A percentile compares a stretch with the other conserved stretches of the same genome.
Conservation (phyloP, 1,140 invertebrate species). For the Zaprionus kolodkinae region DNA sequence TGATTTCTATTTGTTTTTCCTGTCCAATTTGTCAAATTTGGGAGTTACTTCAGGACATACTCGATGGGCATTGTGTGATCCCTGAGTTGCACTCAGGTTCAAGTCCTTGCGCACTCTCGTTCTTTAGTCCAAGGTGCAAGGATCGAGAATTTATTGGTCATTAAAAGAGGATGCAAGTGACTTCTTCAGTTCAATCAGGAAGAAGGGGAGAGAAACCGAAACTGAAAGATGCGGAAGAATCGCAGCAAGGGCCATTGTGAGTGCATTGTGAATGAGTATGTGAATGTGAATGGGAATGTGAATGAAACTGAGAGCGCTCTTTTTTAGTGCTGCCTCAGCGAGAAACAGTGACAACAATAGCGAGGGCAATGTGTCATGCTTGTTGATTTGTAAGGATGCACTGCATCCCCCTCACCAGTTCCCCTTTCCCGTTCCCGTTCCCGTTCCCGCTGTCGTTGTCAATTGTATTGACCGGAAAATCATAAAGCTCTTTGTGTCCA, state of each 20-base stretch:
- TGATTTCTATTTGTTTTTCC: neutral
- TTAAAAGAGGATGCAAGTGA: conserved; percentile 13
- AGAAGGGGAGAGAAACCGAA: neutral
- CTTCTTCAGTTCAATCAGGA: conserved; percentile 1
- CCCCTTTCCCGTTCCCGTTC: neutral
- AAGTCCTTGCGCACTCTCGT: neutral
- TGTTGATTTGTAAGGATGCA: conserved; percentile 81
- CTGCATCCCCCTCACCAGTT: conserved; percentile 28
- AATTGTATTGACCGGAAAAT: conserved; percentile 81
- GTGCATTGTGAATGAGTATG: conserved; percentile 22
- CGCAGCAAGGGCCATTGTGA: conserved; percentile 40
- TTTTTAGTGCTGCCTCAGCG: conserved; percentile 61
- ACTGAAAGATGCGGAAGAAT: conserved; percentile 11
- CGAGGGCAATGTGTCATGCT: conserved; percentile 72
- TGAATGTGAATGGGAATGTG: neutral
- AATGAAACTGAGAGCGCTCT: conserved; percentile 12
- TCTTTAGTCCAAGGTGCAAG: neutral
- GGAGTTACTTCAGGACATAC: neutral
- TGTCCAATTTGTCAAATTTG: neutral
- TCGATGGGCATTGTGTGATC: neutral
- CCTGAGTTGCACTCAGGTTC: neutral
- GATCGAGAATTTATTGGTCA: conserved; percentile 39
- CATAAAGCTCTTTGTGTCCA: conserved; percentile 75
- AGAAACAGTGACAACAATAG: conserved; percentile 28
- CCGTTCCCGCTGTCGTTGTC: conserved; percentile 27